Evolutionary conservation across 2,113 vertebrate species (phyloP), one percentile per base, ranked within the genome.

Genomic region (Tretioscincus oriximinensis): DNA sequence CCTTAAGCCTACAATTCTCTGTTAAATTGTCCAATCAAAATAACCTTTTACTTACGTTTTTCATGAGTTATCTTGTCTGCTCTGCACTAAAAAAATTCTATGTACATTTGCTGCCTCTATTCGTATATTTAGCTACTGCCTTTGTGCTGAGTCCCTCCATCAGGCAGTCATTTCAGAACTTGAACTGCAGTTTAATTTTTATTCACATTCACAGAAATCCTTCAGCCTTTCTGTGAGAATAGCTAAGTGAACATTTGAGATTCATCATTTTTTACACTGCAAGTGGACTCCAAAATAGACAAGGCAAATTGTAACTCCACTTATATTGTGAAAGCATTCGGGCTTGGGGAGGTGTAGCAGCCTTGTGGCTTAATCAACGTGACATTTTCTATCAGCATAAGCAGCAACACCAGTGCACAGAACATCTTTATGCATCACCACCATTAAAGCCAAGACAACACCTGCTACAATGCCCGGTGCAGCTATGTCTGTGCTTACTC

Each of bases 101-200:
- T 20, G 47, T 78, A 41, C 80, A 87, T 89, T 84, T 84, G 82
- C 35, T 84, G 74, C 29, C 74, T 31, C 84, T 83, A 83, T 87
- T 91, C 84, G 91, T 89, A 26, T 49, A 29, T 83, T 85, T 70
- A 81, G 83, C 69, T 84, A 73, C 65, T 84, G 77, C 73, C 79
- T 73, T 61, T 85, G 80, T 91, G 74, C 90, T 89, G 84, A 85
- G 76, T 85, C 89, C 86, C 87, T 86, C 80, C 61, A 75, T 75
- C 78, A 72, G 79, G 79, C 49, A 88, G 41, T 80, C 66, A 81
- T 84, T 82, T 41, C 66, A 78, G 66, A 82, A 21, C 58, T 9
- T 68, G 75, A 41, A 77, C 84, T 8, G 61, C 47, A 80, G 4
- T 70, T 85, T 81, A 81, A 77, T 71, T 79, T 77, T 61, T 61